A percentile compares a stretch with the other conserved stretches of the same genome.
Conservation (phyloP, 2,113 vertebrate species). For the Glaucomys volans region DNA sequence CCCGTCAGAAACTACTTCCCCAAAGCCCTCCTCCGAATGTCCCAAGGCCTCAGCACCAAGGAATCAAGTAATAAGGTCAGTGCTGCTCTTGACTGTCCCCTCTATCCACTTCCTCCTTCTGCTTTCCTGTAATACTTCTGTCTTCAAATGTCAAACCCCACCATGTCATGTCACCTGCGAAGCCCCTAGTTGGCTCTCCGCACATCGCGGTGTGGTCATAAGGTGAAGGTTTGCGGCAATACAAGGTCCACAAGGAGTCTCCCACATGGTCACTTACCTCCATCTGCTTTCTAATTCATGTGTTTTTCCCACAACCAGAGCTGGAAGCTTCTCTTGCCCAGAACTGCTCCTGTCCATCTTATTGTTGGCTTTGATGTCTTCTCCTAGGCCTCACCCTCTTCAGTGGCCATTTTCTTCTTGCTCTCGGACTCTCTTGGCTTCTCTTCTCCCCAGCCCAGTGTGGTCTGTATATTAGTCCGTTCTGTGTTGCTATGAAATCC, state of each 20-base stretch:
- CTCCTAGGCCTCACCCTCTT: too few species aligned
- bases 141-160: background rate
- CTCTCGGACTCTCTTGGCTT: background rate
- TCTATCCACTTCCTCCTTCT: background rate
- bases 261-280: background rate
- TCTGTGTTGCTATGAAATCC: background rate
- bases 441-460: background rate
- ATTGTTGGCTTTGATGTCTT: background rate
- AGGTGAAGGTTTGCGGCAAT: background rate
- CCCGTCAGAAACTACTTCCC: background rate
- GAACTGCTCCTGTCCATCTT: background rate
- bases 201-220: rapidly evolving
- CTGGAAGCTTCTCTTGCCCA: background rate
- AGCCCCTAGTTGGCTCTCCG: background rate
- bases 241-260: background rate
- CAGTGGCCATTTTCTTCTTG: background rate
- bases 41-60: background rate
- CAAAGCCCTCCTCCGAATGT: background rate
- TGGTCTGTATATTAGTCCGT: background rate
- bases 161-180: background rate
- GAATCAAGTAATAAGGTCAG: background rate
- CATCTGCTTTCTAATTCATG: background rate
- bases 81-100: rapidly evolving
- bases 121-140: background rate
- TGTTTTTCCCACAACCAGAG: background rate